phyloP scores from a whole-genome alignment of 2,113 vertebrate genomes.

The Tympanuchus pallidicinctus region DNA sequence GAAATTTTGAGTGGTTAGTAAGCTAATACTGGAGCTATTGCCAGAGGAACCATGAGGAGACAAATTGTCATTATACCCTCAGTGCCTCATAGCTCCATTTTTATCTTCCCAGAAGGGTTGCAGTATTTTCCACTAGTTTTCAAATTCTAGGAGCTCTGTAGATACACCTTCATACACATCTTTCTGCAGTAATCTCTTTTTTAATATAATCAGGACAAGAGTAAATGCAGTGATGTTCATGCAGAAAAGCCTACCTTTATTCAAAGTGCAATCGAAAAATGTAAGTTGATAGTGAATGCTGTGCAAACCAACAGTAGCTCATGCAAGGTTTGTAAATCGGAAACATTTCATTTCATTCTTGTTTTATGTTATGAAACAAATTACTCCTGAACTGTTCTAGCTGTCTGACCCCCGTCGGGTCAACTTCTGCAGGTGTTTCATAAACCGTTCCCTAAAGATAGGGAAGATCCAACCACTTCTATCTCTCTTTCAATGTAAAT shows the following conservation, averaged over 20 bases:
- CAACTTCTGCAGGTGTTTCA: background rate
- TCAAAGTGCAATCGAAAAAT: constrained; percentile 26
- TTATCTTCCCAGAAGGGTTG: background rate
- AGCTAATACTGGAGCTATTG: background rate
- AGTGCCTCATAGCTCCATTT: background rate
- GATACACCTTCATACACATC: background rate
- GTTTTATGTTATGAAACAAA: background rate
- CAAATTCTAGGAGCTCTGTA: background rate
- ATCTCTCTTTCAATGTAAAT: background rate
- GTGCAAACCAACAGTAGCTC: background rate
- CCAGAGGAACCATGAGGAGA: background rate
- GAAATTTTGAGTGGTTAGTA: background rate
- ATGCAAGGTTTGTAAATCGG: background rate
- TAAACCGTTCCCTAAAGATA: background rate
- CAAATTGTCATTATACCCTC: background rate
- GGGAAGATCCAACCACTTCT: background rate
- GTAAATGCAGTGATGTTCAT: background rate
- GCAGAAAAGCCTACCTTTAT: constrained; percentile 7
- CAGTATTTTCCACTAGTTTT: background rate
- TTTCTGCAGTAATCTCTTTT: constrained; percentile 4
- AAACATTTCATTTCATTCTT: background rate
- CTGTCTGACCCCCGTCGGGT: background rate
- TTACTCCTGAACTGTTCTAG: background rate
- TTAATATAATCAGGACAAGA: background rate
- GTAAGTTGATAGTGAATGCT: background rate